Conservation (phyloP, 2,888 invertebrate species). For the Chloroclystis v-ata region DNA sequence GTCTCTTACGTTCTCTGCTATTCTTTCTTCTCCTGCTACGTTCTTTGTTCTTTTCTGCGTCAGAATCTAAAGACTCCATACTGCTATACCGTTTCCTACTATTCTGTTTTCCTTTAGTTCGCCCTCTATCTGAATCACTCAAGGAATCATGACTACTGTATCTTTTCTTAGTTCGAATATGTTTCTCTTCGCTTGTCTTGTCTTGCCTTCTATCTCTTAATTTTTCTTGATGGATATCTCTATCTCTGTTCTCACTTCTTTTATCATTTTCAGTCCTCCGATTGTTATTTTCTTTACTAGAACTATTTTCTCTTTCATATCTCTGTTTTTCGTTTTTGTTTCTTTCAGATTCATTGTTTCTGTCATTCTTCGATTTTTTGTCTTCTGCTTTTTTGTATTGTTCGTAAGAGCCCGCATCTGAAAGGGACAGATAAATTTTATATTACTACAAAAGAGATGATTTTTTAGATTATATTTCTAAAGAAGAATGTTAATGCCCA, state of each 20-base stretch:
- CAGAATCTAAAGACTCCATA: conserved; percentile 24
- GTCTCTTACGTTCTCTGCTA: conserved; percentile 20
- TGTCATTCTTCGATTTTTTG: conserved; percentile 46
- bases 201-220: conserved; percentile 33
- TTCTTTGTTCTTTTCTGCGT: conserved; percentile 20
- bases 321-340: conserved; percentile 23
- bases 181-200: conserved; percentile 41
- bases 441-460: neutral
- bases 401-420: conserved; percentile 84
- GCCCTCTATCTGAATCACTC: conserved; percentile 17
- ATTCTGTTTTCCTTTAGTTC: conserved; percentile 16
- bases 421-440: neutral
- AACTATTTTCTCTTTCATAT: conserved; percentile 19
- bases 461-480: no score
- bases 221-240: conserved; percentile 25
- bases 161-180: conserved; percentile 23
- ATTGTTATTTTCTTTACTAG: conserved; percentile 15
- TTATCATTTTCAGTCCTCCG: conserved; percentile 39
- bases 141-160: conserved; percentile 25
- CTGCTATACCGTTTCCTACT: conserved; percentile 19
- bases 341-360: conserved; percentile 39
- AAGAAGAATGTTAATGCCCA: conserved; percentile 34
- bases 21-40: conserved; percentile 15
- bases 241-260: conserved; percentile 27
- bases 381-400: conserved; percentile 79